Percentiles rank a stretch among this genome's conserved stretches.
Evolutionary conservation across 2,797 vertebrate genomes (phyloP).

Genomic region (Brachyalestes nurse): DNA sequence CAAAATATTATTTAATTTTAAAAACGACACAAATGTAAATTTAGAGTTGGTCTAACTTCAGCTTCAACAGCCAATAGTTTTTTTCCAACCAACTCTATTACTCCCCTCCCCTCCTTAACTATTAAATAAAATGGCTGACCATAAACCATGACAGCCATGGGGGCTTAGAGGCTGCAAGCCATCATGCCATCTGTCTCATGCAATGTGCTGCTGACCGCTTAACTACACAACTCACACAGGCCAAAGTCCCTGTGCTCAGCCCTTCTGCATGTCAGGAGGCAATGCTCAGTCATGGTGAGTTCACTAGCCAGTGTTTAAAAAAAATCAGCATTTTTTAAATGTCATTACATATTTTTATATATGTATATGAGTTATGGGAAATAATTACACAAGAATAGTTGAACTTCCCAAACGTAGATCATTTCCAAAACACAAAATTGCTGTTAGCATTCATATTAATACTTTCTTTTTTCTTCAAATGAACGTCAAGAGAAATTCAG

Average conservation of each 20-base stretch:
- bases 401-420: neutral
- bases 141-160: slow-evolving; percentile 50
- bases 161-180: slow-evolving; percentile 52
- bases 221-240: slow-evolving; percentile 33
- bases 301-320: neutral
- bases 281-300: neutral
- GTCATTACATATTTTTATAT: too few relatives aligned
- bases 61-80: slow-evolving; percentile 4
- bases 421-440: neutral
- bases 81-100: slow-evolving; percentile 24
- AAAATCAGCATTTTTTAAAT: neutral
- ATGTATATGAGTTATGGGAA: too few relatives aligned
- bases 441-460: neutral
- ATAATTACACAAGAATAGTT: neutral
- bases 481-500: neutral
- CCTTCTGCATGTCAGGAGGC: slow-evolving; percentile 13
- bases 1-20: neutral
- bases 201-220: slow-evolving; percentile 41
- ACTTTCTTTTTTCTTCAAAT: neutral
- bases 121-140: slow-evolving; percentile 66
- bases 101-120: slow-evolving; percentile 21
- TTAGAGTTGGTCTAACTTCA: neutral
- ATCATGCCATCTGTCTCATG: slow-evolving; percentile 59
- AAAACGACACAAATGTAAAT: too few relatives aligned
- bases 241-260: slow-evolving; percentile 39